Evolutionary conservation across 2,113 vertebrate genomes (phyloP).

Genomic region (Serinus canaria): DNA sequence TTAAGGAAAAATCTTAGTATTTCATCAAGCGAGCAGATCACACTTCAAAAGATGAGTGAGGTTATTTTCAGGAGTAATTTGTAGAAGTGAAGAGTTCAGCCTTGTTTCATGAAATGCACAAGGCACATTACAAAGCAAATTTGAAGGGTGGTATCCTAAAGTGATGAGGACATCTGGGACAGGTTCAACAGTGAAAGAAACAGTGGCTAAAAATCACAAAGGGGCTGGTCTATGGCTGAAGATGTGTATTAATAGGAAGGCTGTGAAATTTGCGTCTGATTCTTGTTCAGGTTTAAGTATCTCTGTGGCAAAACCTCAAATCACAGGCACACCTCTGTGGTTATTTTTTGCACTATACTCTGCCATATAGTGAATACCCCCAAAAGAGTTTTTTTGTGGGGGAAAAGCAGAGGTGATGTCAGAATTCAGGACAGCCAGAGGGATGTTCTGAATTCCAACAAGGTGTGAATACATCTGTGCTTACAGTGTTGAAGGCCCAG

Average conservation of each 20-base stretch:
- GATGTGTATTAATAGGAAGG: neutral
- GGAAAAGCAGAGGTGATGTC: neutral
- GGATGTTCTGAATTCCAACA: too few species aligned
- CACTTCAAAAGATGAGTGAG: neutral
- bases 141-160: constrained; percentile 13
- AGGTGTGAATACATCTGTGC: neutral
- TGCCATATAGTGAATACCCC: neutral
- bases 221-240: neutral
- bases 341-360: neutral
- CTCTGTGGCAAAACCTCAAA: neutral
- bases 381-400: neutral
- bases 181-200: neutral
- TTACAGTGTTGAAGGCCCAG: neutral
- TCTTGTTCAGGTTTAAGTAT: neutral
- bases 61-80: constrained; percentile 40
- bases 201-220: neutral
- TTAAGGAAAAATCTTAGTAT: constrained; percentile 21
- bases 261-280: neutral
- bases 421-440: too few species aligned
- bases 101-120: constrained; percentile 22
- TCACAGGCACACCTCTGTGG: neutral
- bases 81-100: neutral
- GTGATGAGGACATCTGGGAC: neutral
- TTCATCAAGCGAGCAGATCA: neutral
- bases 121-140: neutral